phyloP scores from a whole-genome alignment of 2,797 vertebrate species.

The Discoglossus pictus region DNA sequence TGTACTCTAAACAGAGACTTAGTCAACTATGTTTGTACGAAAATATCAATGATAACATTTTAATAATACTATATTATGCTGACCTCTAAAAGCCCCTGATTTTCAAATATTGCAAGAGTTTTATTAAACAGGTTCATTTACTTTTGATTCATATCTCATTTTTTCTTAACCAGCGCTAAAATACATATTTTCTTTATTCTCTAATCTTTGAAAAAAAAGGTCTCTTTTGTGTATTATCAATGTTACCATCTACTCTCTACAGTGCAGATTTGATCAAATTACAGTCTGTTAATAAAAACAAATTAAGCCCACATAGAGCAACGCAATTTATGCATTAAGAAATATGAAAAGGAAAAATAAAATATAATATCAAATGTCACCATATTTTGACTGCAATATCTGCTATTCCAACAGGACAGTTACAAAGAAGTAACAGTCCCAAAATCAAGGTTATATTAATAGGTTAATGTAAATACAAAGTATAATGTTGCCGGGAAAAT shows the following conservation, averaged over 20 bases:
- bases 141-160: conserved; percentile 14
- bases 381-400: conserved; percentile 25
- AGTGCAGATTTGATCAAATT: conserved; percentile 30
- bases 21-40: background rate
- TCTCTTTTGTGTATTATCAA: conserved; percentile 23
- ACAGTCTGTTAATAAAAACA: conserved; percentile 38
- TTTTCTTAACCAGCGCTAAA: conserved; percentile 17
- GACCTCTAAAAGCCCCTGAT: conserved; percentile 18
- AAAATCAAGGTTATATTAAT: background rate
- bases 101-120: background rate
- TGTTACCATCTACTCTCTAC: conserved; percentile 16
- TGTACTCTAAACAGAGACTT: background rate
- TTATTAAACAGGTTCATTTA: conserved; percentile 9
- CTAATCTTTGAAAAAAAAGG: conserved; percentile 6
- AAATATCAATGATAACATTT: background rate
- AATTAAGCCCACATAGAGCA: conserved; percentile 17
- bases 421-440: background rate
- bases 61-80: background rate
- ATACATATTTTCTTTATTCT: conserved; percentile 26
- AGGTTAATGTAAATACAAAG: background rate
- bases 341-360: conserved; percentile 10
- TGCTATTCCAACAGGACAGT: conserved; percentile 7
- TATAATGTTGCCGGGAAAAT: too few species aligned
- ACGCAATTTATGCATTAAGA: background rate
- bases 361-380: conserved; percentile 25